Conservation (phyloP, 2,113 vertebrate genomes). For the Fulmarus glacialis region DNA sequence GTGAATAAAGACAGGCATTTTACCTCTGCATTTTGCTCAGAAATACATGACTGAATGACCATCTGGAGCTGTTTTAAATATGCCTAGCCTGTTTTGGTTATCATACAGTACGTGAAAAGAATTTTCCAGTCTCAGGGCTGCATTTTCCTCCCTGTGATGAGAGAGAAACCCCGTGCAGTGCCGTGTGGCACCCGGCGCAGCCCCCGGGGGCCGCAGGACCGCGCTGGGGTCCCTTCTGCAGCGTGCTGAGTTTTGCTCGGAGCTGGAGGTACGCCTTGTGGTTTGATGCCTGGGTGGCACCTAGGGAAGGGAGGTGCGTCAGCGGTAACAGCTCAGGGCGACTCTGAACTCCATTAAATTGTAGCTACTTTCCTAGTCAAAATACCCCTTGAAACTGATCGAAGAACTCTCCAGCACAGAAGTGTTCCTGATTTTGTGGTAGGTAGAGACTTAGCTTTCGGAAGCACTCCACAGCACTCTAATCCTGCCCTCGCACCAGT, state of each 20-base stretch:
- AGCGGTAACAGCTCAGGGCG: not conserved
- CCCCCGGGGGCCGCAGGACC: rapidly evolving
- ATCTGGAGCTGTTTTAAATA: not conserved
- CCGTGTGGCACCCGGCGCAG: not conserved
- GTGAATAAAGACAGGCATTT: not conserved
- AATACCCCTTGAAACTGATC: not conserved
- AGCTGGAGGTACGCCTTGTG: not conserved
- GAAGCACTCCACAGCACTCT: not conserved
- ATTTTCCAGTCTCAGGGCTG: not conserved
- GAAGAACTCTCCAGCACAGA: not conserved
- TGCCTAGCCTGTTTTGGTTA: not conserved
- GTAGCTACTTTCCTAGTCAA: not conserved
- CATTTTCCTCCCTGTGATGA: not conserved
- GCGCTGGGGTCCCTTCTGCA: not conserved
- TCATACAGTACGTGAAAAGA: not conserved
- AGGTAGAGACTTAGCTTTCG: not conserved
- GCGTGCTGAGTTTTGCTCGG: rapidly evolving
- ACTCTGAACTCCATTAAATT: not conserved
- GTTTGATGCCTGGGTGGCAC: not conserved
- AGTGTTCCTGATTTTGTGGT: not conserved
- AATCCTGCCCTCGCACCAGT: rapidly evolving
- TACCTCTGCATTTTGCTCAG: not conserved
- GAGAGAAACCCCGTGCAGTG: too few relatives aligned
- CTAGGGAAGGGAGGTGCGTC: not conserved
- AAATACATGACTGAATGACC: not conserved